phyloP scores from a whole-genome alignment of 2,888 invertebrate species.

The Crossocerus cetratus region DNA sequence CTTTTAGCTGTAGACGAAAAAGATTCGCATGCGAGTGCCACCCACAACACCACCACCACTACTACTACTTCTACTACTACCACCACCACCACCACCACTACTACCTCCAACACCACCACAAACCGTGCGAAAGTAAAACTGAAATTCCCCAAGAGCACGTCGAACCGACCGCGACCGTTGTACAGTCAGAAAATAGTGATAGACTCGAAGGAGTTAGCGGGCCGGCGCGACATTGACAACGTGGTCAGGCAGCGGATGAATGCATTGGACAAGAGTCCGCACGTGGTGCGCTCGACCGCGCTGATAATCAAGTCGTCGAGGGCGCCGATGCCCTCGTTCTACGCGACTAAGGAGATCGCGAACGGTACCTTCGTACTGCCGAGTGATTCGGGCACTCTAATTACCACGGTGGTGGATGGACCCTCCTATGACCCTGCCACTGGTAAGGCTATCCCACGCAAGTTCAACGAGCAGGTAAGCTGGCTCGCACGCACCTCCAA shows the following conservation, averaged over 20 bases:
- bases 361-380: slow-evolving; percentile 39
- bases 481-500: slow-evolving; percentile 34
- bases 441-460: slow-evolving; percentile 28
- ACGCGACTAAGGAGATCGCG: slow-evolving; percentile 25
- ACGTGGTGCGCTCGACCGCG: slow-evolving; percentile 73
- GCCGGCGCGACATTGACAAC: slow-evolving; percentile 69
- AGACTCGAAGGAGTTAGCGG: slow-evolving; percentile 72
- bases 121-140: slow-evolving; percentile 70
- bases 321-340: slow-evolving; percentile 55
- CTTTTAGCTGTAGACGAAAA: slow-evolving; percentile 72
- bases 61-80: slow-evolving; percentile 60
- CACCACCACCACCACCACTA: slow-evolving; percentile 65
- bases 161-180: slow-evolving; percentile 69
- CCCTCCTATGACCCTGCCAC: slow-evolving; percentile 14
- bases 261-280: slow-evolving; percentile 72
- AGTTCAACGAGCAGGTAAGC: slow-evolving; percentile 53
- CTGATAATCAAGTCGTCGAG: slow-evolving; percentile 74
- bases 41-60: slow-evolving; percentile 68
- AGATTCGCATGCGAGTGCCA: slow-evolving; percentile 76
- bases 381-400: slow-evolving; percentile 27
- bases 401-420: slow-evolving; percentile 39
- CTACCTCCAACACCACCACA: slow-evolving; percentile 61
- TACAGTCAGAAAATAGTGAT: slow-evolving; percentile 76
- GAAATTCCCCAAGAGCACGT: slow-evolving; percentile 73
- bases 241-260: slow-evolving; percentile 72